Base-by-base conservation (phyloP, 2,113 vertebrate species). In the Cercocebus atys region DNA sequence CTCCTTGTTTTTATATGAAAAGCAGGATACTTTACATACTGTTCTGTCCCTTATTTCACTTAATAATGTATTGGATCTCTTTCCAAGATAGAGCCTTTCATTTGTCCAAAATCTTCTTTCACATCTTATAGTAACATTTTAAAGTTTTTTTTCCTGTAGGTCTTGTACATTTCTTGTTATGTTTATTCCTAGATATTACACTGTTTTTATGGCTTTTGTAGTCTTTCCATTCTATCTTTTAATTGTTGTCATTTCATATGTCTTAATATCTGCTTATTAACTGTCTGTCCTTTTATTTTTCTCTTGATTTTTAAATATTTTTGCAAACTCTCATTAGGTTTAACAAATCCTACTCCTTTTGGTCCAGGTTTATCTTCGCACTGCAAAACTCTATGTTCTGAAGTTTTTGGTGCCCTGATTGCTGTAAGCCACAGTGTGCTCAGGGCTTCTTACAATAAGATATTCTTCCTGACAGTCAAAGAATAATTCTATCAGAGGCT, bases 251-350 rank as follows among this genome's bases (percentile, higher is more conserved):
- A 57, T 5, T 78, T 45, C 50, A 6, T 38, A 47, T 12, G 11
- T 66, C 50, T 75, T 43, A 27, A 82, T 78, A 70, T 90, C 40
- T 61, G n/a, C 68, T 70, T 25, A 32, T 61, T 73, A 81, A 59
- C 45, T 84, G 40, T 59, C 38, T 70, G 75, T 3, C 9, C 30
- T 80, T 88, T 68, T 73, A 38, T 70, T 84, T 72, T 95, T 40
- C 80, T 96, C 50, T 96, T 84, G 27, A 66, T 25, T 73, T 96
- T 84, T 52, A 52, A 88, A 84, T 52, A 68, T 81, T 61, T 85
- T 35, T 30, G 81, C 5, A 45, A 83, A n/a, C 40, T 78, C 35
- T 22, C 43, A 92, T 75, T 57, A 88, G 73, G 7, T 68, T 85
- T 68, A 78, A 87, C 64, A 88, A 76, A 78, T 70, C 70, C 5